Conservation (phyloP, 1,140 invertebrate genomes). For the Drosophila mauritiana region DNA sequence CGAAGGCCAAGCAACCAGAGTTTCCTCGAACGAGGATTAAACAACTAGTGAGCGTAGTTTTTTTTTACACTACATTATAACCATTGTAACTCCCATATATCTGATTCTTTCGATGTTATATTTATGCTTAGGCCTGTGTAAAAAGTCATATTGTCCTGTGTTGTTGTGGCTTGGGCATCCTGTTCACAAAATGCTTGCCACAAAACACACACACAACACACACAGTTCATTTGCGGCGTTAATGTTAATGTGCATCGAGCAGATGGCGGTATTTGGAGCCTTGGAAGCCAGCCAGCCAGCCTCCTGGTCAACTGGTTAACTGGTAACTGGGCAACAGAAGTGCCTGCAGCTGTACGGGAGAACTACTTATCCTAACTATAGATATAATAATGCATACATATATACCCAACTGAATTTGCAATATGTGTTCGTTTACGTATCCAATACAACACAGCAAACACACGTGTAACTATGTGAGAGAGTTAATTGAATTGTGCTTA, state of each 20-base stretch:
- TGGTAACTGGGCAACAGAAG: background rate
- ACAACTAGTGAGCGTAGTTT: slow-evolving; percentile 19
- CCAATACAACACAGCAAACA: slow-evolving; percentile 18
- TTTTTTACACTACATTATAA: slow-evolving; percentile 32
- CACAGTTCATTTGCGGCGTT: slow-evolving; percentile 9
- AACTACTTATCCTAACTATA: slow-evolving; percentile 19
- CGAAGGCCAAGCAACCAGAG: slow-evolving; percentile 7
- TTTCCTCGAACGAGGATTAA: slow-evolving; percentile 12
- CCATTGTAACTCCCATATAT: slow-evolving; percentile 31
- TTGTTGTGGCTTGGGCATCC: slow-evolving; percentile 7
- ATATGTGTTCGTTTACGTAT: slow-evolving; percentile 32
- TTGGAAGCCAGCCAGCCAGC: background rate
- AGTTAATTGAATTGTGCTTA: slow-evolving; percentile 53
- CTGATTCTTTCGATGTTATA: slow-evolving; percentile 36
- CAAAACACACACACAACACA: slow-evolving; percentile 9
- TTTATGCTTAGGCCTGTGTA: slow-evolving; percentile 40
- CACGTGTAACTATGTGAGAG: background rate
- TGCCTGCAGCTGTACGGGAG: background rate
- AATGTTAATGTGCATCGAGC: background rate
- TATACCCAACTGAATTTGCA: slow-evolving; percentile 36
- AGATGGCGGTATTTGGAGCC: background rate
- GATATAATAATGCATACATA: slow-evolving; percentile 6
- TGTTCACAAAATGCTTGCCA: slow-evolving; percentile 17
- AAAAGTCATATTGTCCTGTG: slow-evolving; percentile 38
- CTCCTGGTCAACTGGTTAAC: background rate